A percentile compares a stretch with the other conserved stretches of the same genome.
These are phyloP conservation scores for Patiria miniata DNA, from an alignment of 35 echinoderm and acorn worm species.

Conservation along the genomic window DNA sequence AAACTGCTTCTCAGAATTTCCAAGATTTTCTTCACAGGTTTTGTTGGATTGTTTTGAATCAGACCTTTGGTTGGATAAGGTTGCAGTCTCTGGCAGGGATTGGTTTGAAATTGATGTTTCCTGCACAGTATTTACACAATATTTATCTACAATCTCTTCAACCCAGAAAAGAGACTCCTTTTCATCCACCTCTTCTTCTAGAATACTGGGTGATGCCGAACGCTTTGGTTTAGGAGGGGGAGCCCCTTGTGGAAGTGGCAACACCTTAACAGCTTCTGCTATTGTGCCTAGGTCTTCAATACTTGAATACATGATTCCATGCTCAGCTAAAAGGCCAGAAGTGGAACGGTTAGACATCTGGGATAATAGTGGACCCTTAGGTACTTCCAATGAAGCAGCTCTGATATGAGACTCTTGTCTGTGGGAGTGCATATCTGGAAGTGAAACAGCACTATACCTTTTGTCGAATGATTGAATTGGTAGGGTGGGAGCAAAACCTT, in stretches of 20 bases:
- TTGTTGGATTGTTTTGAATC: not conserved
- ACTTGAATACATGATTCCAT: not conserved
- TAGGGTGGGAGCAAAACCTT: not conserved
- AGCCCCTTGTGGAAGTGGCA: constrained; percentile 63
- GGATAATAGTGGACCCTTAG: not conserved
- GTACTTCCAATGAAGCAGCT: not conserved
- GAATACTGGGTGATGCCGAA: constrained; percentile 11
- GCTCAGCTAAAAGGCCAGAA: not conserved
- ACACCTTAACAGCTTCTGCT: constrained; percentile 45
- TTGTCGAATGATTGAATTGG: not conserved
- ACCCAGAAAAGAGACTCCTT: constrained; percentile 3
- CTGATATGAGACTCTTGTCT: not conserved
- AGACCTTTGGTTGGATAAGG: not conserved
- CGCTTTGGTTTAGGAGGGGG: constrained; percentile 88
- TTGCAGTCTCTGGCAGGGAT: not conserved
- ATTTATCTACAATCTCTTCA: not conserved
- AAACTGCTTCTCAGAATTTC: constrained; percentile 1
- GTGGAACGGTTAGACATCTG: not conserved
- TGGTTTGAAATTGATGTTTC: not conserved
- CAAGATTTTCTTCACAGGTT: too few species aligned
- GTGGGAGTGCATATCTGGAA: not conserved
- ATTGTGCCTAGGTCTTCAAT: constrained; percentile 29
- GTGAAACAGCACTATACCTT: not conserved
- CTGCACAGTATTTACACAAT: not conserved
- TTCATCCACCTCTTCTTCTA: not conserved